Percentiles rank a stretch among this genome's conserved stretches.
Evolutionary conservation across 2,888 invertebrate genomes (phyloP).

Genomic region (Platycnemis pennipes): DNA sequence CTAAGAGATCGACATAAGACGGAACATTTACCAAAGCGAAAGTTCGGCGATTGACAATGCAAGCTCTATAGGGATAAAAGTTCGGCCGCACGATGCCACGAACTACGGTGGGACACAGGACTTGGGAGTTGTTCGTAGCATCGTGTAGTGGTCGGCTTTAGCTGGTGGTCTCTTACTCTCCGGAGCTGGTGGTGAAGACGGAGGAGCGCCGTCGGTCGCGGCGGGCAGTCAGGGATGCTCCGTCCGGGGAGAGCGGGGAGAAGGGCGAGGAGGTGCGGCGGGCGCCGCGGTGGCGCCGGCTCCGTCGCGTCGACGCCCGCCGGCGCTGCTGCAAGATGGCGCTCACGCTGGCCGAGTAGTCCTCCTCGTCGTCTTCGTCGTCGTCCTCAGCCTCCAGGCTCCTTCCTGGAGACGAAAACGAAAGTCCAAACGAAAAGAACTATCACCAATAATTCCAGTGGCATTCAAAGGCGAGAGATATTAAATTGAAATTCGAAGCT

Average conservation of each 20-base stretch:
- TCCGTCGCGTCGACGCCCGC: conserved; percentile 85
- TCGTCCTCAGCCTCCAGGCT: conserved; percentile 76
- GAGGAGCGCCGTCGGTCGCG: conserved; percentile 84
- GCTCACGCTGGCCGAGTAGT: conserved; percentile 92
- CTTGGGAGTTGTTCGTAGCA: no score
- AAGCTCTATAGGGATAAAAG: no score
- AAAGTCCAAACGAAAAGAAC: not conserved
- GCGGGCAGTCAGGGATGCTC: conserved; percentile 77
- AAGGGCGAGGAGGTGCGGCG: conserved; percentile 84
- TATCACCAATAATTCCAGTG: no score
- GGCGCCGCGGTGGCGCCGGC: conserved; percentile 82
- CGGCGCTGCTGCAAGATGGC: conserved; percentile 89
- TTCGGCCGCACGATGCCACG: no score
- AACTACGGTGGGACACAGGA: no score
- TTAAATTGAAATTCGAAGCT: no score
- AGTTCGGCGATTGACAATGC: no score
- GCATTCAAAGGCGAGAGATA: no score
- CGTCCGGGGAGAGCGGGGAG: conserved; percentile 81
- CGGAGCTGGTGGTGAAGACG: conserved; percentile 92
- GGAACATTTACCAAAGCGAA: no score
- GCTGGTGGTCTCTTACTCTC: conserved; percentile 84
- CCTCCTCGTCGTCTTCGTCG: conserved; percentile 85
- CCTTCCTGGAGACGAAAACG: conserved; percentile 23
- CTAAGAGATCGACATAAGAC: no score
- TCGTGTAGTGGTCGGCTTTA: not conserved